phyloP scores from a whole-genome alignment of 2,888 invertebrate genomes.

The Macrosiphum euphorbiae region DNA sequence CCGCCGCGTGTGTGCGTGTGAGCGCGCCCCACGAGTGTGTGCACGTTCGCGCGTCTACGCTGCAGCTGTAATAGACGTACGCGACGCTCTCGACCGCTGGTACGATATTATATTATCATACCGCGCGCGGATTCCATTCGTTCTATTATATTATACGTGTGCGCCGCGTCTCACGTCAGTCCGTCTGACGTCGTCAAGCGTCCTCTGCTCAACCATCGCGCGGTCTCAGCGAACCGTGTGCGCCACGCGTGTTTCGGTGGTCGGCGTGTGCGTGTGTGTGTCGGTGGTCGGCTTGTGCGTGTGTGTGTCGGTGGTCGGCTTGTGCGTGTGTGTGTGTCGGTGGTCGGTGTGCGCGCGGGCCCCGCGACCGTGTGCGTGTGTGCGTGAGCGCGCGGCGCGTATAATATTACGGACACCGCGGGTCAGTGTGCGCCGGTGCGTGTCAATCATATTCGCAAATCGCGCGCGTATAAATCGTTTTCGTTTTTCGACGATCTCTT shows the following conservation, averaged over 20 bases:
- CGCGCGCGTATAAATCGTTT: background rate
- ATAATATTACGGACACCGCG: background rate
- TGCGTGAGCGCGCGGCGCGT: background rate
- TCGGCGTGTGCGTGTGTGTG: background rate
- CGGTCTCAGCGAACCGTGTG: conserved; percentile 18
- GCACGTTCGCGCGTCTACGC: background rate
- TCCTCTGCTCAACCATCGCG: conserved; percentile 15
- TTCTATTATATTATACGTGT: background rate
- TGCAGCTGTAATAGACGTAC: background rate
- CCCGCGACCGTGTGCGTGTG: conserved; percentile 4
- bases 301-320: background rate
- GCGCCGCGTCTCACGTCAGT: conserved; percentile 49
- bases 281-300: background rate
- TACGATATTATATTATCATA: background rate
- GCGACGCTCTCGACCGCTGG: background rate
- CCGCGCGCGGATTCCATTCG: background rate
- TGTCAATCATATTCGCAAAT: conserved; percentile 49
- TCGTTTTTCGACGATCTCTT: background rate
- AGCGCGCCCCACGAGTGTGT: background rate
- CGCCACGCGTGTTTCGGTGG: background rate
- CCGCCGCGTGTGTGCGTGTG: background rate
- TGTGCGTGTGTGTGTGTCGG: background rate
- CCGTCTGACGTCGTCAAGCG: conserved; percentile 35
- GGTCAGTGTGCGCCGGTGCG: conserved; percentile 63
- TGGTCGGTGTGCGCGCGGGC: background rate